These are phyloP conservation scores for Eolophus roseicapilla DNA, from an alignment of 2,113 vertebrate genomes.

Conservation along the genomic window DNA sequence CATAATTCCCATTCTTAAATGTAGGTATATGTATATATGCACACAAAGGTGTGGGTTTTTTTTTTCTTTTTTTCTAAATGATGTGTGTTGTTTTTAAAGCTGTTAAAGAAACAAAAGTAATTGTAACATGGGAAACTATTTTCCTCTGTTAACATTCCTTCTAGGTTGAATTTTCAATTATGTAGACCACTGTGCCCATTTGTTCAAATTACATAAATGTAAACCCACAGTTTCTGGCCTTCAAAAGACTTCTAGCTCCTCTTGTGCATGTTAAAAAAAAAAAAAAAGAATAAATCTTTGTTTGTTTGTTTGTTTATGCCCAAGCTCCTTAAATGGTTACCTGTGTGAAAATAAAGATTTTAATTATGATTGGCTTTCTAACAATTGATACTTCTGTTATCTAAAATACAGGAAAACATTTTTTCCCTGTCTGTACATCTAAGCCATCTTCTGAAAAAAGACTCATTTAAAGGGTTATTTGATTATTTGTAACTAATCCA, in stretches of 20 bases:
- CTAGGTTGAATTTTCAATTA: slow-evolving; percentile 14
- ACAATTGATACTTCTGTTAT: background rate
- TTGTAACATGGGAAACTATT: slow-evolving; percentile 1
- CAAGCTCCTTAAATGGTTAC: background rate
- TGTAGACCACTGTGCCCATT: background rate
- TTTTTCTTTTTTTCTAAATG: background rate
- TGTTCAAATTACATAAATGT: background rate
- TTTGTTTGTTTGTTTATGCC: background rate
- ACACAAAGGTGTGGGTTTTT: background rate
- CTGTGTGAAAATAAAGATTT: background rate
- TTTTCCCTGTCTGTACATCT: background rate
- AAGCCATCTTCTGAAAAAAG: background rate
- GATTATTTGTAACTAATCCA: background rate
- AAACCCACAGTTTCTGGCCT: background rate
- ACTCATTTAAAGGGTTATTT: background rate
- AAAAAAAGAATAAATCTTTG: too few species aligned
- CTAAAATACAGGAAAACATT: background rate
- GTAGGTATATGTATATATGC: background rate
- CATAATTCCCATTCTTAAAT: background rate
- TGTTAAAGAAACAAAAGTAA: slow-evolving; percentile 30
- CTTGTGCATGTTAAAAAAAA: background rate
- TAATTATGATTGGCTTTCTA: background rate
- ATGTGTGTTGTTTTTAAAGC: slow-evolving; percentile 7
- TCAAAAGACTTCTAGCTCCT: background rate
- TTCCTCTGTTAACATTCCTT: background rate